Evolutionary conservation across 1,140 invertebrate genomes (phyloP), one percentile per base, ranked within the genome.

Genomic region (Scaptomyza graminum): DNA sequence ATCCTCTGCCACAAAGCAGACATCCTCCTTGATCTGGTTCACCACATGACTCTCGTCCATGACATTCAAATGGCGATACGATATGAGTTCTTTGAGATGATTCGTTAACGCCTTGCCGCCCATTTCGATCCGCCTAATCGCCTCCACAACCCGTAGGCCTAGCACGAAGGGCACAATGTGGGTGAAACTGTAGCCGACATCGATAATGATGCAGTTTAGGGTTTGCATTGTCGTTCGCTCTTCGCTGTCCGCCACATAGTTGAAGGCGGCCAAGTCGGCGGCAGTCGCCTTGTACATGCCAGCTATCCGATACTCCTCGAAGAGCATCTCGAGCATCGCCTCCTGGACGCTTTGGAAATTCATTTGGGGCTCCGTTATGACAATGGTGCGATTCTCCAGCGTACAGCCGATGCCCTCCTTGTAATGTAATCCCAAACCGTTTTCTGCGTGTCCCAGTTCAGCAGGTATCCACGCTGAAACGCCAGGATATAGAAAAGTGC

Each of bases 21-120:
- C 95, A 92, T 99, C 98, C 93, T 99, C 99, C 92, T 99, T 99
- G 0, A 97, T 96, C 93, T 99, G 98, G 92, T 99, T 99, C 8
- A 99, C 98, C 0, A 99, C 98, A 93, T 98, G 98, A 0, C 98
- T 99, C 92, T 99, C 99, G 91, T 99, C 98, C 97, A 99, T 98
- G 0, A 99, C 98, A 93, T 99, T 97, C 13, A 99, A 92, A 85
- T 99, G 98, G 39, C 98, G 94, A 68, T 91, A 91, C 0, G 98
- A 99, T 68, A 99, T 96, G 8, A 99, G 95, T 92, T 99, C 99
- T 91, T 99, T 99, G 37, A 99, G 92, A 92, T 99, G 97, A 93
- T 99, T 99, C 0, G 99, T 99, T 50, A 99, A 49, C 9, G 98
- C 93, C 93, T 99, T 99, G 0, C 99, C 99, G 8, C 99, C 99